Percentiles rank a stretch among this genome's conserved stretches.
phyloP scores from a whole-genome alignment of 1,140 invertebrate species.

The Plectrocnemia conspersa region DNA sequence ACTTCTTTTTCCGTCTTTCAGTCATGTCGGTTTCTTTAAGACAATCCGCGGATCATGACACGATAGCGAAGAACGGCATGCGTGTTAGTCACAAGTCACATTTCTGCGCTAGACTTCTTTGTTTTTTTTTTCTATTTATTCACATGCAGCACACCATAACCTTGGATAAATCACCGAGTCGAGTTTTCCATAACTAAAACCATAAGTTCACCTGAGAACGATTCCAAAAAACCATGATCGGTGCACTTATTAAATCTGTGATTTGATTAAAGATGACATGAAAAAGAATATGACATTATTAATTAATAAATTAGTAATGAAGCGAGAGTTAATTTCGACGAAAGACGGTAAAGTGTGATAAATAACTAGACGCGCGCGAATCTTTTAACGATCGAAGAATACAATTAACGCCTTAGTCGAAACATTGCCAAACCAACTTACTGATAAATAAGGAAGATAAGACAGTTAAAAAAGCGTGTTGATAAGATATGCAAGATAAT shows the following conservation, averaged over 20 bases:
- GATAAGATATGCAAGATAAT: constrained; percentile 19
- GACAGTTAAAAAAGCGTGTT: neutral
- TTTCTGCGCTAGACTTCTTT: constrained; percentile 23
- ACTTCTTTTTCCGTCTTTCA: constrained; percentile 69
- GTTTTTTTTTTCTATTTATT: constrained; percentile 14
- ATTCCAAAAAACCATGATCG: constrained; percentile 23
- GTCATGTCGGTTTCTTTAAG: constrained; percentile 60
- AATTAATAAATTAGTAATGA: too few species aligned
- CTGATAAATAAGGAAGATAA: constrained; percentile 17
- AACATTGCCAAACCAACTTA: constrained; percentile 15
- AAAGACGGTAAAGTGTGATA: neutral
- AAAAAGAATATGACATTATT: neutral
- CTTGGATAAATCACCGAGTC: constrained; percentile 29
- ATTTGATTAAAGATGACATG: neutral
- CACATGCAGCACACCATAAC: constrained; percentile 32
- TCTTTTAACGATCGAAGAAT: too few species aligned
- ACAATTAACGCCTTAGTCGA: neutral
- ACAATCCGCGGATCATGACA: neutral
- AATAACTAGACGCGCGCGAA: too few species aligned
- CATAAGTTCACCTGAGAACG: constrained; percentile 23
- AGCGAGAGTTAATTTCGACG: too few species aligned
- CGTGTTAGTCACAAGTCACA: constrained; percentile 36
- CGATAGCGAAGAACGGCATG: constrained; percentile 26
- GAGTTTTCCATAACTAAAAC: constrained; percentile 33
- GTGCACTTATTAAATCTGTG: constrained; percentile 18